Conservation (phyloP, 1,140 invertebrate species). For the Trichogramma pretiosum region DNA sequence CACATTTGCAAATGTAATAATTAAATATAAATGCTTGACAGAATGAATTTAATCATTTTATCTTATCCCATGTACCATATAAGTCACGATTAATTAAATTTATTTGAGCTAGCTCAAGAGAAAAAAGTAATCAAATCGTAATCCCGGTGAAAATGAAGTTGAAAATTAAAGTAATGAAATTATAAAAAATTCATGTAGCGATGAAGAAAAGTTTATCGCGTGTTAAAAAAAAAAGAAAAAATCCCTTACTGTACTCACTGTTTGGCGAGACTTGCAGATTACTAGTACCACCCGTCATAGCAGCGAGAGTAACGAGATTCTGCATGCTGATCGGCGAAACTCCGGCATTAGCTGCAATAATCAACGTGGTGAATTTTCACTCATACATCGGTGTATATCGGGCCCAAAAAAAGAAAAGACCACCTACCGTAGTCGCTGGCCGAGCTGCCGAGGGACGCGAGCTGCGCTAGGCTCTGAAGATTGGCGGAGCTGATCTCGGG, state of each 20-base stretch:
- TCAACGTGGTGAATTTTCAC: slow-evolving; percentile 19
- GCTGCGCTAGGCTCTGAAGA: slow-evolving; percentile 54
- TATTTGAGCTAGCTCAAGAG: too few relatives aligned
- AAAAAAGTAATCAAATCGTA: too few relatives aligned
- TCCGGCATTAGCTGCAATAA: slow-evolving; percentile 47
- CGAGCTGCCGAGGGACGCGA: slow-evolving; percentile 45
- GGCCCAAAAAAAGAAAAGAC: slow-evolving; percentile 7
- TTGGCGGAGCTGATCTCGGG: slow-evolving; percentile 50
- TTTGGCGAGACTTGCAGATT: slow-evolving; percentile 51
- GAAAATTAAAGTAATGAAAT: too few relatives aligned
- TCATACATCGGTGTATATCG: too few relatives aligned
- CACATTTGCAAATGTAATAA: slow-evolving; percentile 27
- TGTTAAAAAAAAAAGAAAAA: too few relatives aligned
- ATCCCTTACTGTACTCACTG: slow-evolving; percentile 38
- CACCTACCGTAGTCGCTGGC: slow-evolving; percentile 43
- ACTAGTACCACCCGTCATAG: slow-evolving; percentile 61
- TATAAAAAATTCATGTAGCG: too few relatives aligned
- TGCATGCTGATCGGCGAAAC: slow-evolving; percentile 78
- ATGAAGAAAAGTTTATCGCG: too few relatives aligned
- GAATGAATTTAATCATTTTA: too few relatives aligned
- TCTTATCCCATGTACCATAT: too few relatives aligned
- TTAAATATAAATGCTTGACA: slow-evolving; percentile 7
- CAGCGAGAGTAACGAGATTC: slow-evolving; percentile 80
- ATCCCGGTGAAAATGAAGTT: too few relatives aligned
- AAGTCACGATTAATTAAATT: neutral